phyloP scores from a whole-genome alignment of 2,888 invertebrate species.

The Ischnus inquisitorius region DNA sequence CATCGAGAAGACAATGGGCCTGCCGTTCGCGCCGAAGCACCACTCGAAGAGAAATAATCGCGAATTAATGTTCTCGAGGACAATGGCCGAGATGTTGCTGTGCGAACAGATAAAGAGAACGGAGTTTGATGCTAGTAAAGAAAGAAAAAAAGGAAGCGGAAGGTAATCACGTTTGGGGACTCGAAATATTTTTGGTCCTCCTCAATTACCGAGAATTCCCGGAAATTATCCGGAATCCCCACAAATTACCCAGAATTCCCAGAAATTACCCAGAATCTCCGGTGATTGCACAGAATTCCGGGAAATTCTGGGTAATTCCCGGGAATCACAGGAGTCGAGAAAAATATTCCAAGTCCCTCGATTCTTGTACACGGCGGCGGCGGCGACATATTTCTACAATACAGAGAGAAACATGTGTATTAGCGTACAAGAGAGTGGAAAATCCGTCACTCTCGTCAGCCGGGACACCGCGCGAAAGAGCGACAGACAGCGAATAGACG shows the following conservation, averaged over 20 bases:
- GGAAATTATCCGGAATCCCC: too few species aligned
- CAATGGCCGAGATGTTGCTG: slow-evolving; percentile 49
- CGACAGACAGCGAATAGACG: background rate
- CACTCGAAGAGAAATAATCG: slow-evolving; percentile 7
- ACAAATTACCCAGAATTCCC: too few species aligned
- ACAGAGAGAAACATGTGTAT: background rate
- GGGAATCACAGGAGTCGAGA: too few species aligned
- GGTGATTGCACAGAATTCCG: too few species aligned
- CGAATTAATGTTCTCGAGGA: slow-evolving; percentile 13
- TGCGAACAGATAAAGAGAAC: slow-evolving; percentile 18
- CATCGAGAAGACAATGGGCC: slow-evolving; percentile 1
- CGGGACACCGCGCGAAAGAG: slow-evolving; percentile 36
- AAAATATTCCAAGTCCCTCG: too few species aligned
- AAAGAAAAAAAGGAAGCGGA: slow-evolving; percentile 58
- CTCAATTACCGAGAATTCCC: too few species aligned
- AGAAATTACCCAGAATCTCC: too few species aligned
- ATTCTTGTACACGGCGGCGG: too few species aligned
- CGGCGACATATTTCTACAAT: too few species aligned
- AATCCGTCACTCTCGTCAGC: slow-evolving; percentile 56
- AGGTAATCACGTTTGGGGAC: too few species aligned
- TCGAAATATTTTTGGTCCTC: too few species aligned
- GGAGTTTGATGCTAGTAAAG: background rate
- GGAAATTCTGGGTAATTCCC: too few species aligned
- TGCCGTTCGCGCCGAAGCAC: slow-evolving; percentile 8
- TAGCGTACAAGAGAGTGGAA: slow-evolving; percentile 45